Evolutionary conservation across 2,888 invertebrate species (phyloP).

Genomic region (Amiota mariae): DNA sequence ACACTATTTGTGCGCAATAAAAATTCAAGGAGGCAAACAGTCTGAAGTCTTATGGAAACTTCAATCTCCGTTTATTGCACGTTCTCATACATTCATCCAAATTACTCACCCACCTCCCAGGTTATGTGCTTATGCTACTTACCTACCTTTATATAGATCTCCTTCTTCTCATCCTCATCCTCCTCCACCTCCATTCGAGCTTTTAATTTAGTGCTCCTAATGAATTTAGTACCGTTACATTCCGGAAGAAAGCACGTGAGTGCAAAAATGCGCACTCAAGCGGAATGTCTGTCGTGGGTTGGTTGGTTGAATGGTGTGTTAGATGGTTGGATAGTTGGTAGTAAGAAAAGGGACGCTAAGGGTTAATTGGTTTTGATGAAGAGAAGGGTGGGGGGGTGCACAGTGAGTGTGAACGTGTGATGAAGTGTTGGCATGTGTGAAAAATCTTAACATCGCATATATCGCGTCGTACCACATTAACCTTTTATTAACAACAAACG

Average conservation of each 20-base stretch:
- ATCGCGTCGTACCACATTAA: constrained; percentile 35
- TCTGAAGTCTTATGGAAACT: no score
- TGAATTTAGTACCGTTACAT: constrained; percentile 66
- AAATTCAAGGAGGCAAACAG: constrained; percentile 39
- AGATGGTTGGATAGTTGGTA: no score
- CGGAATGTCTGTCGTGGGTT: constrained; percentile 33
- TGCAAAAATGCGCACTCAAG: constrained; percentile 60
- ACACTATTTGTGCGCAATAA: constrained; percentile 44
- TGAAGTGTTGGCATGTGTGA: constrained; percentile 48
- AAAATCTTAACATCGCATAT: constrained; percentile 54
- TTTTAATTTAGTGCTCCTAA: constrained; percentile 67
- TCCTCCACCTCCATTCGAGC: constrained; percentile 46
- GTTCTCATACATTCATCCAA: no score
- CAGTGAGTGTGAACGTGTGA: neutral
- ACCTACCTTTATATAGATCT: neutral
- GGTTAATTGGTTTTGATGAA: neutral
- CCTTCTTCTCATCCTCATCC: neutral
- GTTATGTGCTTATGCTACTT: neutral
- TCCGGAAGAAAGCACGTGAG: constrained; percentile 59
- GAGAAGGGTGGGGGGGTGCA: neutral
- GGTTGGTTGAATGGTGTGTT: neutral
- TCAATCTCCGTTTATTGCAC: no score
- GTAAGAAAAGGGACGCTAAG: neutral
- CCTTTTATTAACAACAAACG: constrained; percentile 58
- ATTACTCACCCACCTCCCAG: neutral